These are phyloP conservation scores for Alcedo atthis DNA, from an alignment of 2,797 vertebrate species.

Conservation along the genomic window DNA sequence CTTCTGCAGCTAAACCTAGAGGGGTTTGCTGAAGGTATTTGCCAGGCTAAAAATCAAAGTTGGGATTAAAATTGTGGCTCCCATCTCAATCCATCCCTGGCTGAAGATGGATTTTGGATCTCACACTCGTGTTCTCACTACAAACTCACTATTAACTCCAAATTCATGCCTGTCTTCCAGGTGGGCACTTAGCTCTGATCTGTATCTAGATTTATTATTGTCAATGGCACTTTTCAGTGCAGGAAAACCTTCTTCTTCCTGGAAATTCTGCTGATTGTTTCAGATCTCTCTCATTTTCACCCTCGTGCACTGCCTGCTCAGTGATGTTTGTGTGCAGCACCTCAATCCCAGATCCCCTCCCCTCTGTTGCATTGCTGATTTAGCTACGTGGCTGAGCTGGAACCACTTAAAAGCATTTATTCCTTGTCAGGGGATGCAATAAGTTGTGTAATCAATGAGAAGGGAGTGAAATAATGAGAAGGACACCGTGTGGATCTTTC, in stretches of 20 bases:
- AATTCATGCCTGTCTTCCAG: background rate
- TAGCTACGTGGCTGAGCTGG: constrained; percentile 13
- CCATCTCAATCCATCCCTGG: background rate
- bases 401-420: background rate
- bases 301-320: background rate
- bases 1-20: background rate
- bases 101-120: background rate
- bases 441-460: constrained; percentile 28
- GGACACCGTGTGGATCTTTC: background rate
- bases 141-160: too few relatives aligned
- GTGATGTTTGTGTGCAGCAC: background rate
- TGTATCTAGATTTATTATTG: background rate
- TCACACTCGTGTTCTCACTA: background rate
- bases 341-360: background rate
- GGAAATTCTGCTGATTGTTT: background rate
- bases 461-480: background rate
- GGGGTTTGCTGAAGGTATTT: background rate
- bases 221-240: background rate
- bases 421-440: constrained; percentile 12
- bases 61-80: background rate
- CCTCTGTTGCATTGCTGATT: background rate
- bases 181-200: background rate
- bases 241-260: background rate
- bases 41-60: background rate
- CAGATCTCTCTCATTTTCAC: background rate